A percentile compares a stretch with the other conserved stretches of the same genome.
Evolutionary conservation across 2,797 vertebrate genomes (phyloP).

Genomic region (Nothura maculosa): DNA sequence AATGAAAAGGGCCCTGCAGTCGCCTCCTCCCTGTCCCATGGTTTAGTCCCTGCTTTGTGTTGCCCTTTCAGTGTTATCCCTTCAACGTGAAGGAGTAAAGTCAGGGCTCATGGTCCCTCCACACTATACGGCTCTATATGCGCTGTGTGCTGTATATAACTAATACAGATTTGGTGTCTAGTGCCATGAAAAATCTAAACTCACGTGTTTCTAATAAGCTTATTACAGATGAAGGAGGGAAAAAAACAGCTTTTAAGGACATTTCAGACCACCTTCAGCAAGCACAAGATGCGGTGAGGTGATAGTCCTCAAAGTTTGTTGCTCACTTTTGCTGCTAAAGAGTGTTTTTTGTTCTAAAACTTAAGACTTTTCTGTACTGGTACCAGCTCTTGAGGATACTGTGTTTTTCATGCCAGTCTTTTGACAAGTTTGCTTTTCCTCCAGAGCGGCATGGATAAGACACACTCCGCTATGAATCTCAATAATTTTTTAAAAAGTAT

Average conservation of each 20-base stretch:
- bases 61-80: not conserved
- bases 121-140: not conserved
- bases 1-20: not conserved
- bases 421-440: not conserved
- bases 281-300: not conserved
- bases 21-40: not conserved
- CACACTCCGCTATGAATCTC: not conserved
- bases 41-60: not conserved
- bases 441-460: not conserved
- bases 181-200: not conserved
- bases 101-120: not conserved
- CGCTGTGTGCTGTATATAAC: too few relatives aligned
- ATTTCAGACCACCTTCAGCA: not conserved
- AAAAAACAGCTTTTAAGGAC: not conserved
- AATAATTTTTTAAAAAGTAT: not conserved
- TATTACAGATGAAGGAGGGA: too few relatives aligned
- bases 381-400: not conserved
- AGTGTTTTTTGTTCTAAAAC: accelerated
- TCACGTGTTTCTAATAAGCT: not conserved
- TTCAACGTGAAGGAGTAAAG: not conserved
- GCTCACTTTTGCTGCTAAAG: not conserved
- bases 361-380: not conserved
- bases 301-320: not conserved
- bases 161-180: not conserved
- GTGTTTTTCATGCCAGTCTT: not conserved